phyloP scores from a whole-genome alignment of 2,113 vertebrate genomes.

The Blennius ocellaris region DNA sequence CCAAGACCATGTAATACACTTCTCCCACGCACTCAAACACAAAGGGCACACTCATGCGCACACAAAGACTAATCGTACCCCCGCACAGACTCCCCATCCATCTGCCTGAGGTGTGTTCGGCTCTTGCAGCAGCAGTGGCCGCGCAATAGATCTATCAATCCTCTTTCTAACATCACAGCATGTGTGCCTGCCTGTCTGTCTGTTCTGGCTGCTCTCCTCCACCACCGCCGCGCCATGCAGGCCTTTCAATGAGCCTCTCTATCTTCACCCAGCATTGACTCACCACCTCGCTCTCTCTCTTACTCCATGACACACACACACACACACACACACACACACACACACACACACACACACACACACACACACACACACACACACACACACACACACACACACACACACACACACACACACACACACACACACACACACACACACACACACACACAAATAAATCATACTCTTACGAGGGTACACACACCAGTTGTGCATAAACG shows the following conservation, averaged over 20 bases:
- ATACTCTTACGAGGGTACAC: conserved; percentile 14
- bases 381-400: conserved; percentile 9
- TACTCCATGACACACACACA: conserved; percentile 27
- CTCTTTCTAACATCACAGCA: conserved; percentile 69
- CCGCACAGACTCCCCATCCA: conserved; percentile 63
- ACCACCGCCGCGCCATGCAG: conserved; percentile 55
- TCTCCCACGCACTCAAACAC: conserved; percentile 71
- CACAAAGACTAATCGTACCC: conserved; percentile 57
- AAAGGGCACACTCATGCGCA: conserved; percentile 44
- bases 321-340: conserved; percentile 37
- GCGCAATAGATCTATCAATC: conserved; percentile 72
- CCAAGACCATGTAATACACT: conserved; percentile 56
- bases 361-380: conserved; percentile 19
- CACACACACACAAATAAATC: conserved; percentile 18
- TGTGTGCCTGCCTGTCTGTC: conserved; percentile 62
- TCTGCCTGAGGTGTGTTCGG: conserved; percentile 71
- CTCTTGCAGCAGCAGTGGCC: conserved; percentile 68
- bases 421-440: conserved; percentile 25
- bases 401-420: conserved; percentile 30
- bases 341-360: conserved; percentile 17
- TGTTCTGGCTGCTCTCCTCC: conserved; percentile 65
- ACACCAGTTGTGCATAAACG: conserved; percentile 37
- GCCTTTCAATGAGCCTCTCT: conserved; percentile 65
- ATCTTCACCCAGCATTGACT: conserved; percentile 59
- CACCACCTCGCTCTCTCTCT: conserved; percentile 54